A percentile compares a stretch with the other conserved stretches of the same genome.
phyloP scores from a whole-genome alignment of 2,888 invertebrate species.

The Yponomeuta sedellus region DNA sequence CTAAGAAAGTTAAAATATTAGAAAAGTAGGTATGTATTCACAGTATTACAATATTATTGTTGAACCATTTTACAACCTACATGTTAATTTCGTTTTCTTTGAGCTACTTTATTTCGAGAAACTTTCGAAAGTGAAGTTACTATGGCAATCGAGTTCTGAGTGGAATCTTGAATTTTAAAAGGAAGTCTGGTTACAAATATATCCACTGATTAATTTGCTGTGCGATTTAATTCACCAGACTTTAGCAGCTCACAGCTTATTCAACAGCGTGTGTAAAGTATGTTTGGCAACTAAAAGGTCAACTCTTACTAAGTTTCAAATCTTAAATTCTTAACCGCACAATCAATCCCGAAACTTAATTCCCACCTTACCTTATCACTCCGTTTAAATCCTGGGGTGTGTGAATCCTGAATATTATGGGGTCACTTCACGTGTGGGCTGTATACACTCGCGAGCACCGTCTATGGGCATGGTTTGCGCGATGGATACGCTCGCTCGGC shows the following conservation, averaged over 20 bases:
- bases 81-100: constrained; percentile 20
- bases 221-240: constrained; percentile 29
- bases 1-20: constrained; percentile 1
- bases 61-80: constrained; percentile 24
- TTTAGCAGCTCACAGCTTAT: constrained; percentile 59
- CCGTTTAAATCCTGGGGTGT: constrained; percentile 5
- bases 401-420: constrained; percentile 13
- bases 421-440: constrained; percentile 23
- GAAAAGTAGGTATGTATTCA: neutral
- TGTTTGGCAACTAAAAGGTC: constrained; percentile 33
- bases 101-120: constrained; percentile 34
- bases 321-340: neutral
- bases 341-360: neutral
- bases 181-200: neutral
- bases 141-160: constrained; percentile 8
- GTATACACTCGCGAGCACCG: constrained; percentile 52
- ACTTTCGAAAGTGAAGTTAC: constrained; percentile 53
- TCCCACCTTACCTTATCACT: neutral
- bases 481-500: constrained; percentile 39
- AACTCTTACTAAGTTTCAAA: constrained; percentile 17
- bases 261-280: constrained; percentile 28
- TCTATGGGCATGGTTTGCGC: constrained; percentile 49
- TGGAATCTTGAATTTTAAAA: neutral
- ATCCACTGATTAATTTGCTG: constrained; percentile 9
- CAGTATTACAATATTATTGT: constrained; percentile 6